phyloP scores from a whole-genome alignment of 2,888 invertebrate species.

The Scaptomyza parva region DNA sequence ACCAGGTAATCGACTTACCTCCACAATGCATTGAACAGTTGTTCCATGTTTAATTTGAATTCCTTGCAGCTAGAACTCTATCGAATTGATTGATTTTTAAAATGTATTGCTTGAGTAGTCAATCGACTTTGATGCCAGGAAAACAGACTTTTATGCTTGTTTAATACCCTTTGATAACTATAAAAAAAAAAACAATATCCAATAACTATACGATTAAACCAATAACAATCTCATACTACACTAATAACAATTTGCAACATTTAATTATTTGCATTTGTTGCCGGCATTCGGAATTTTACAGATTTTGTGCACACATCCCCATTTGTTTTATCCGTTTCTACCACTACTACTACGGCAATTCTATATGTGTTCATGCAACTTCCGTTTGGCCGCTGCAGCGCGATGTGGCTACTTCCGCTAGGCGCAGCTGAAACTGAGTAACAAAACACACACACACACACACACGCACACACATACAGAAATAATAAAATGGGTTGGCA shows the following conservation, averaged over 20 bases:
- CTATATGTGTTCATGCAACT: slow-evolving; percentile 44
- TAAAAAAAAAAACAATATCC: too few species aligned
- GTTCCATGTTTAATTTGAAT: background rate
- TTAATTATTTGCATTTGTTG: slow-evolving; percentile 58
- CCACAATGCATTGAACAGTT: too few species aligned
- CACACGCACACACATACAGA: background rate
- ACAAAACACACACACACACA: background rate
- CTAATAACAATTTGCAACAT: slow-evolving; percentile 25
- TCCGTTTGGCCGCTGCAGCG: slow-evolving; percentile 43
- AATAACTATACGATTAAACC: background rate
- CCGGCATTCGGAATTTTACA: slow-evolving; percentile 39
- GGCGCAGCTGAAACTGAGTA: slow-evolving; percentile 2
- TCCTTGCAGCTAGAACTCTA: too few species aligned
- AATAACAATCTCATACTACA: background rate
- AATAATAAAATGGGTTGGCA: slow-evolving; percentile 17
- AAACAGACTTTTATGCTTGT: too few species aligned
- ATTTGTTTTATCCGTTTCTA: slow-evolving; percentile 20
- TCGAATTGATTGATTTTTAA: too few species aligned
- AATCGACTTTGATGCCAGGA: background rate
- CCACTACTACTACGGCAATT: slow-evolving; percentile 13
- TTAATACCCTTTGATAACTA: too few species aligned
- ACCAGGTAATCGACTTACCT: background rate
- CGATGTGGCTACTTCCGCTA: slow-evolving; percentile 45
- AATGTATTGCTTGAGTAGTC: too few species aligned
- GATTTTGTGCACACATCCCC: slow-evolving; percentile 21